These are phyloP conservation scores for Electrona antarctica DNA, from an alignment of 2,113 vertebrate species.

Conservation along the genomic window DNA sequence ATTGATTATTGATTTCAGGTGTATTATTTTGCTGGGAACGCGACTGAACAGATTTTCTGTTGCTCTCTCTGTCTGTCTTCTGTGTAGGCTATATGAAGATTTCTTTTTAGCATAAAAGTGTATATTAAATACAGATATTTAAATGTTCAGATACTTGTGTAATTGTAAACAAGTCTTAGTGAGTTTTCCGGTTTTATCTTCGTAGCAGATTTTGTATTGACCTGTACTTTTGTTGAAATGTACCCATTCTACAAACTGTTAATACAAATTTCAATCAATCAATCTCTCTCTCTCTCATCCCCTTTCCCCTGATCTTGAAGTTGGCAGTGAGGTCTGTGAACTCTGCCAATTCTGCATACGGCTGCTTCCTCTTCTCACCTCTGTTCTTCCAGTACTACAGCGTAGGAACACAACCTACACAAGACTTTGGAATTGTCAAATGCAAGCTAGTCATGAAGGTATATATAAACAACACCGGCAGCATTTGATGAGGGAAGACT, in stretches of 20 bases:
- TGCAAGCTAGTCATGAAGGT: slow-evolving; percentile 92
- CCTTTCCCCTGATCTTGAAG: slow-evolving; percentile 63
- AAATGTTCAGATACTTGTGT: too few species aligned
- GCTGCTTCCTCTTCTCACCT: slow-evolving; percentile 86
- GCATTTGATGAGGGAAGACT: too few species aligned
- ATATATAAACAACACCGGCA: slow-evolving; percentile 18
- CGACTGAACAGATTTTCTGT: not conserved
- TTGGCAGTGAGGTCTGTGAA: slow-evolving; percentile 89
- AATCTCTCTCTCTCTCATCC: too few species aligned
- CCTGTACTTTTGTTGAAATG: too few species aligned
- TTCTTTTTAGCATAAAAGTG: too few species aligned
- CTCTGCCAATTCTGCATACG: slow-evolving; percentile 88
- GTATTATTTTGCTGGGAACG: not conserved
- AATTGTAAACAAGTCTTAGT: too few species aligned
- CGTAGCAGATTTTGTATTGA: too few species aligned
- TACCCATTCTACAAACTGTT: too few species aligned
- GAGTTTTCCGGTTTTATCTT: too few species aligned
- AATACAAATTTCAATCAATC: too few species aligned
- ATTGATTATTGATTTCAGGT: not conserved
- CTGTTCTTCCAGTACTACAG: slow-evolving; percentile 89
- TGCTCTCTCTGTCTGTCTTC: not conserved
- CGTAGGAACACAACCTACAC: slow-evolving; percentile 51
- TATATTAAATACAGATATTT: too few species aligned
- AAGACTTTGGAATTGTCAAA: slow-evolving; percentile 57
- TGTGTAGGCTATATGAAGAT: too few species aligned